Evolutionary conservation across 2,888 invertebrate species (phyloP), one percentile per base, ranked within the genome.

Genomic region (Lasius fuliginosus): DNA sequence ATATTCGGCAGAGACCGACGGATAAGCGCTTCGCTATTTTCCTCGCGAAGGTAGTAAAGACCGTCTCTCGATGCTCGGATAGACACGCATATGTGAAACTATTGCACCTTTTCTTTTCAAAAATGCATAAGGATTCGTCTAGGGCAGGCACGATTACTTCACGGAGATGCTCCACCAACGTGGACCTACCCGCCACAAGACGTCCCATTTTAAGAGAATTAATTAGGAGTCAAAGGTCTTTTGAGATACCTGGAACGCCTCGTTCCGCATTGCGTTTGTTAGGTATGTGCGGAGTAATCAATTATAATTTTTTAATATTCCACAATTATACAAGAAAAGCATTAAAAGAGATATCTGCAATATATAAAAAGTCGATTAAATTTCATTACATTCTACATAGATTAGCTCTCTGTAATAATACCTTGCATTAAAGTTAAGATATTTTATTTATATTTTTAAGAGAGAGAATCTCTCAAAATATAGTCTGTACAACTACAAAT

Each of bases 111-210:
- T 36, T 81, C 73, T 79, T 91, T 87, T 87, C 79, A 86, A 87
- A 88, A 86, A 91, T 92, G 90, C 92, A 92, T 90, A 93, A 94
- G 93, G 92, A 93, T 89, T 86, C 91, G 87, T 89, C 90, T 77
- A 85, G 88, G 89, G 89, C 90, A 90, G 91, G 88, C 88, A 91
- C 85, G 85, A 85, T 86, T 87, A 85, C 85, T 73, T 89, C 92
- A 2, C 42, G 79, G 84, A 90, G 93, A 88, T 89, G 90, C 88
- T 89, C 90, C 73, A 92, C 92, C 84, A 88, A 88, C 86, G 86
- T 92, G 88, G 92, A 93, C 89, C 86, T 90, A 65, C 84, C 91
- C 84, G 85, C 86, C 56, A 88, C 88, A 74, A 88, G 90, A 82
- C 89, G 90, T 74, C 90, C 90, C 87, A 71, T 86, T 49, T 82